Conservation (phyloP, 1,140 invertebrate species). For the Polypedilum vanderplanki region DNA sequence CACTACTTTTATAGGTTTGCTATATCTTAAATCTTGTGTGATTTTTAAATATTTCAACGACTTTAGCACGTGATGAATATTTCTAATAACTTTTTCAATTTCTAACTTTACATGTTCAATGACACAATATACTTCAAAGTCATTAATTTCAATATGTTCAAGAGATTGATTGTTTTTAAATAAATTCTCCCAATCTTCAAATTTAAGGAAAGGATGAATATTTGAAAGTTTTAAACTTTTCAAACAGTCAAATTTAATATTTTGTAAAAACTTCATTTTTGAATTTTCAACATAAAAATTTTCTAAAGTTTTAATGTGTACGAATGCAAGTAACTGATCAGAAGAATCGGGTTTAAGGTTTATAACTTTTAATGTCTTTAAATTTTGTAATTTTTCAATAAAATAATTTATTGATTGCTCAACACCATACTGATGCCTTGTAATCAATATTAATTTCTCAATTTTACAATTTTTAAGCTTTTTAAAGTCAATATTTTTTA, state of each 20-base stretch:
- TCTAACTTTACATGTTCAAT: not conserved
- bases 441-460: not conserved
- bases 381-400: not conserved
- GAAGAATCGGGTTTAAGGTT: not conserved
- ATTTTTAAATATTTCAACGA: not conserved
- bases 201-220: conserved; percentile 17
- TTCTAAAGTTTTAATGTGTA: not conserved
- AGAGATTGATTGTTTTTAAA: not conserved
- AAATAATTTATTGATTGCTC: not conserved
- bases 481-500: conserved; percentile 21
- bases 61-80: not conserved
- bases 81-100: not conserved
- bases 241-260: not conserved
- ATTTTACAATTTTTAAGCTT: not conserved
- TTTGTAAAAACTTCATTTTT: conserved; percentile 8
- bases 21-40: not conserved
- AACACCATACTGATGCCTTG: not conserved
- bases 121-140: not conserved
- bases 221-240: not conserved
- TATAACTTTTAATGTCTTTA: not conserved
- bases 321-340: not conserved
- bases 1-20: not conserved
- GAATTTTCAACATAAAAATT: conserved; percentile 1
- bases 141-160: not conserved
- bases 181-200: conserved; percentile 26